A percentile compares a stretch with the other conserved stretches of the same genome.
Evolutionary conservation across 92 coral and sea anemone genomes (phyloP).

Genomic region (Hydrozoanthus gracilis): DNA sequence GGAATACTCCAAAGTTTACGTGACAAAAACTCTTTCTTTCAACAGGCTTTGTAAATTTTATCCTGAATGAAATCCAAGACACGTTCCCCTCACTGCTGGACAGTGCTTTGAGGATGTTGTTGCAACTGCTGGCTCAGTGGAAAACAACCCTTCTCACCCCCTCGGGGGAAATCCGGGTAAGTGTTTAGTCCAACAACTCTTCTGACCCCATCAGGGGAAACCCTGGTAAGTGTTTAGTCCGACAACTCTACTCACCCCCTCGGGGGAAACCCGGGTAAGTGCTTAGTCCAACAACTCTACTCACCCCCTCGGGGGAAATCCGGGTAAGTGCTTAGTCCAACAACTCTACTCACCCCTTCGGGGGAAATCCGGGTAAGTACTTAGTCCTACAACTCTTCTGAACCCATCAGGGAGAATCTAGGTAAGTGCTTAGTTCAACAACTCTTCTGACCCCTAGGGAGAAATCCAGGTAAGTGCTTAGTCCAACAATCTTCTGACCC

Average conservation of each 20-base stretch:
- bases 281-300: conserved; percentile 73
- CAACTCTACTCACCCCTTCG: not conserved
- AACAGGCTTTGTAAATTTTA: conserved; percentile 92
- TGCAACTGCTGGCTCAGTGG: conserved; percentile 96
- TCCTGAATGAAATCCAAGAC: conserved; percentile 94
- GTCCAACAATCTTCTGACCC: not conserved
- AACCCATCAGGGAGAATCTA: no score
- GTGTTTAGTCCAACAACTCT: not conserved
- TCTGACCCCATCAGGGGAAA: not conserved
- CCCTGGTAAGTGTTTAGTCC: not conserved
- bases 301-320: conserved; percentile 68
- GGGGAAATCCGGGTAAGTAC: not conserved
- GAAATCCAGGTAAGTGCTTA: conserved; percentile 59
- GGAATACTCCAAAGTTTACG: not conserved
- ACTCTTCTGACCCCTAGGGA: conserved; percentile 70
- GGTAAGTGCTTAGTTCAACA: no score
- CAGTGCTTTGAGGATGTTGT: conserved; percentile 95
- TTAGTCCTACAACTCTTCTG: not conserved
- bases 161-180: conserved; percentile 69
- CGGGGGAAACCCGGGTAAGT: no score
- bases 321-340: conserved; percentile 51
- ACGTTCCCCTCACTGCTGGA: conserved; percentile 96
- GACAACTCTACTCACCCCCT: no score
- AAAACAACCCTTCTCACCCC: conserved; percentile 79
- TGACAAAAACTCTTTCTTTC: not conserved